Percentiles rank a stretch among this genome's conserved stretches.
Conservation (phyloP, 2,797 vertebrate species). For the Trematomus bernacchii region DNA sequence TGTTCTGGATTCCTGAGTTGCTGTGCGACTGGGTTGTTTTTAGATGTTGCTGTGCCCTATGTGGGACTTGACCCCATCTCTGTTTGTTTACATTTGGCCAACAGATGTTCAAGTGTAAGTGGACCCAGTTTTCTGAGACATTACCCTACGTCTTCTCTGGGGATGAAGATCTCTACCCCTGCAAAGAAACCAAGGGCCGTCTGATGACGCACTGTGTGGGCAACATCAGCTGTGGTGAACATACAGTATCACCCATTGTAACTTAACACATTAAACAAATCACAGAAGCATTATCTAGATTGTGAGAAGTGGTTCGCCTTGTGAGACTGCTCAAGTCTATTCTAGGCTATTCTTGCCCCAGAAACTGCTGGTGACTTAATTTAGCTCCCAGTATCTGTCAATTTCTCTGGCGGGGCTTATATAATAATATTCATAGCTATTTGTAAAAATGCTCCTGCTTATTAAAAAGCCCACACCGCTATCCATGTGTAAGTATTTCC, state of each 20-base stretch:
- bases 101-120: conserved; percentile 75
- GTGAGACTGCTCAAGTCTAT: conserved; percentile 56
- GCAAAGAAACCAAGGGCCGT: conserved; percentile 63
- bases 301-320: conserved; percentile 48
- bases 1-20: conserved; percentile 52
- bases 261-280: conserved; percentile 54
- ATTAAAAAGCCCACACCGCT: conserved; percentile 15
- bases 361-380: conserved; percentile 61
- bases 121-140: conserved; percentile 68
- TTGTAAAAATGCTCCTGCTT: conserved; percentile 58
- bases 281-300: conserved; percentile 40
- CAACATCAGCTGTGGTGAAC: conserved; percentile 30
- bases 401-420: conserved; percentile 43
- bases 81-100: conserved; percentile 72
- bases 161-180: conserved; percentile 56
- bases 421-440: conserved; percentile 47
- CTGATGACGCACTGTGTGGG: conserved; percentile 60
- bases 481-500: conserved; percentile 27
- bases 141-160: conserved; percentile 64
- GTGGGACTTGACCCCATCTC: conserved; percentile 66
- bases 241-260: conserved; percentile 22
- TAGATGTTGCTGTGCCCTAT: conserved; percentile 60
- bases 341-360: conserved; percentile 58
- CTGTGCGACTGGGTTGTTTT: conserved; percentile 65
- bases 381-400: conserved; percentile 60